Evolutionary conservation across 1,140 invertebrate genomes (phyloP), one percentile per base, ranked within the genome.

Genomic region (Apis cerana): DNA sequence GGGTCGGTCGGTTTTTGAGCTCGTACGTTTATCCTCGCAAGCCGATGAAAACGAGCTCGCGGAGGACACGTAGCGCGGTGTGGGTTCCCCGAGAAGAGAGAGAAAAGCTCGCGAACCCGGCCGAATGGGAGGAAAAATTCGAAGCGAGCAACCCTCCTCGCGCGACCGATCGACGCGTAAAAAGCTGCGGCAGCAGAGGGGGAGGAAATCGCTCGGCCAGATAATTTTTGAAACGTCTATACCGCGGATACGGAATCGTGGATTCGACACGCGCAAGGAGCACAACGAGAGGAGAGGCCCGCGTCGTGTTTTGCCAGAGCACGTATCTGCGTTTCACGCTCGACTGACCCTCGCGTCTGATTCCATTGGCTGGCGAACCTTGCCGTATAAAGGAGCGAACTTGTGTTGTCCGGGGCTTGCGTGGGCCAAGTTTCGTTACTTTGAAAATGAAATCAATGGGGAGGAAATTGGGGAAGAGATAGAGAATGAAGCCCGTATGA

Each of bases 41-140:
- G 83, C 65, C 61, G 65, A 87, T 75, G 61, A 86, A 80, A 87
- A 68, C 65, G 50, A 80, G 74, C 56, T 59, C 70, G 33, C 54
- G 0, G 67, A 62, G 61, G 21, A 52, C 19, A 33, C 62, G 43
- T 43, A 75, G 7, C 27, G 21, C 7, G 11, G 33, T 27, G 13
- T 13, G 11, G 4, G 59, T n/a, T 4, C 21, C 59, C 4, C 21
- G 21, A 62, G 5, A 2, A 33, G 54, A 43, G 43, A 19, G 9
- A 8, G 7, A 9, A 2, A 7, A 19, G 11, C 23, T 65, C n/a
- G 56, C 15, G 65, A 27, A 75, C 43, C 64, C 23, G 17, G 23
- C 19, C 23, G 52, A n/a, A 43, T 11, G 71, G 33, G 48, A 27
- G 58, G 17, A 75, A 15, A 43, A 61, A 68, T 82, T 59, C n/a